phyloP scores from a whole-genome alignment of 2,797 vertebrate genomes.

The Corythornis leucogaster region DNA sequence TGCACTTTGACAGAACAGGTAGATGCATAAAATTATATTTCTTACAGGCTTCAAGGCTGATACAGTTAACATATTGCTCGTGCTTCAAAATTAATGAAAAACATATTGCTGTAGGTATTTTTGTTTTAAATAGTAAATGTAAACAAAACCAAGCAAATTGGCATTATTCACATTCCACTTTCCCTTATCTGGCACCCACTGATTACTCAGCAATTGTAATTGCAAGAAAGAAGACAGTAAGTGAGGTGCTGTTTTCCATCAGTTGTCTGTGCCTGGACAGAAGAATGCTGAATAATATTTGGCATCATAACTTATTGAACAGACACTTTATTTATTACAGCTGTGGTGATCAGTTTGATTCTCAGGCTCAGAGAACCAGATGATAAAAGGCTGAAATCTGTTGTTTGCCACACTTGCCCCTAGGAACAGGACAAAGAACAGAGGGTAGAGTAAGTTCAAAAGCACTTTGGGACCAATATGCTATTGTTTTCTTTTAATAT shows the following conservation, averaged over 20 bases:
- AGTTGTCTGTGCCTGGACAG: constrained; percentile 50
- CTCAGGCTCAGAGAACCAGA: constrained; percentile 62
- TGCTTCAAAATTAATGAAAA: not conserved
- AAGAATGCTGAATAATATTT: constrained; percentile 75
- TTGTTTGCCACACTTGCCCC: constrained; percentile 17
- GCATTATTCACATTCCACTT: constrained; percentile 20
- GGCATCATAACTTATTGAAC: constrained; percentile 59
- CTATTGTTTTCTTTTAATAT: constrained; percentile 58
- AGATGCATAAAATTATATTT: not conserved
- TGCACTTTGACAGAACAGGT: not conserved
- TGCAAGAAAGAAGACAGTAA: constrained; percentile 38
- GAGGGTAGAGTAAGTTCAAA: constrained; percentile 33
- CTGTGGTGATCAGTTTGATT: constrained; percentile 72
- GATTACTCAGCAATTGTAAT: constrained; percentile 52
- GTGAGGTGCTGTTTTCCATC: constrained; percentile 67
- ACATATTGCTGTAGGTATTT: not conserved
- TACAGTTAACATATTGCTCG: not conserved
- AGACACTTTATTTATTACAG: constrained; percentile 76
- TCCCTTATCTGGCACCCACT: not conserved
- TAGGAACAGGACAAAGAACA: constrained; percentile 21
- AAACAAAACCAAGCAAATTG: constrained; percentile 11
- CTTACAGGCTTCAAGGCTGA: not conserved
- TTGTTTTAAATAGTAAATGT: not conserved
- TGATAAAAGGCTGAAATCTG: constrained; percentile 49
- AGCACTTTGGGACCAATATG: constrained; percentile 9